Evolutionary conservation across 2,888 invertebrate species (phyloP), one percentile per base, ranked within the genome.

Genomic region (Andrena bucephala): DNA sequence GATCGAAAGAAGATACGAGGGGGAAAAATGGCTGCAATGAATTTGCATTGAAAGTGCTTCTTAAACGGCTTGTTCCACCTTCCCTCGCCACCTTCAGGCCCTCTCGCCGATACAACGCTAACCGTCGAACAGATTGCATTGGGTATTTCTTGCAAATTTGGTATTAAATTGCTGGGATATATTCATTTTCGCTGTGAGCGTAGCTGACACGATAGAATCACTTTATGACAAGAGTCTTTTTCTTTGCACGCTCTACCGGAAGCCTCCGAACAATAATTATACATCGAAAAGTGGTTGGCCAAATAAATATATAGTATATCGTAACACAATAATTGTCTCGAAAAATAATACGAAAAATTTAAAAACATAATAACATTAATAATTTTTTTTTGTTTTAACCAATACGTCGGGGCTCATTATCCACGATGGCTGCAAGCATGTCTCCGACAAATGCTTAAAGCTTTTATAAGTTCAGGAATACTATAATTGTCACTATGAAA

Each of bases 41-140:
- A 93, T 93, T 93, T 93, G 93, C 93, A 93, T 93, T 88, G 92
- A 93, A 93, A 93, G 93, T 93, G 93, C 89, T 91, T 92, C 90
- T 92, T 92, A 91, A 92, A 91, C 87, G 87, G 88, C 91, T 90
- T 89, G 86, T 83, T 84, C 80, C 66, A 62, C 63, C 63, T 10
- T 6, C 27, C 8, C 20, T 31, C 29, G 33, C 65, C 20, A 29
- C 48, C 75, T 42, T 66, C 68, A 76, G 36, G 36, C 60, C 27
- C 68, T 42, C 36, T 36, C 31, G 60, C 52, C 81, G 62, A 69
- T 75, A 57, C 70, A 50, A 65, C 74, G 48, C 78, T 78, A 82
- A 80, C 63, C 83, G 81, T 74, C 76, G 42, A 77, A 74, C 91
- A 91, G 90, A 91, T 92, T 92, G 90, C 83, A 57, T 84, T 62